phyloP scores from a whole-genome alignment of 2,113 vertebrate species.

The Eclectus roratus region DNA sequence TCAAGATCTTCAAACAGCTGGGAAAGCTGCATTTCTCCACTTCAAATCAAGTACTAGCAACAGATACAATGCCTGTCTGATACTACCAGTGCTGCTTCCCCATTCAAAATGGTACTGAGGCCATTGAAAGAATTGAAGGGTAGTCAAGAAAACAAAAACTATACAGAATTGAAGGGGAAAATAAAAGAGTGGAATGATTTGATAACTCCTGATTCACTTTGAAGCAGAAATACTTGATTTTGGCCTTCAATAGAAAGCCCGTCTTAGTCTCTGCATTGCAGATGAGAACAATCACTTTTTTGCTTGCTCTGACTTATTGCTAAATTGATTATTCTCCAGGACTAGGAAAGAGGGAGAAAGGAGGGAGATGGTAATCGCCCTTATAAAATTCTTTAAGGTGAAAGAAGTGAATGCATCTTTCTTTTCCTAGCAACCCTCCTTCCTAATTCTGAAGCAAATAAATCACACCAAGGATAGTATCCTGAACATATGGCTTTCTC shows the following conservation, averaged over 20 bases:
- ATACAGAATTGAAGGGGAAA: not conserved
- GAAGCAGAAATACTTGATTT: not conserved
- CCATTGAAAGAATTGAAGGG: not conserved
- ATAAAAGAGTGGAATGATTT: not conserved
- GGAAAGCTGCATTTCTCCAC: not conserved
- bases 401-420: not conserved
- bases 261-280: not conserved
- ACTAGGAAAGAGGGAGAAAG: not conserved
- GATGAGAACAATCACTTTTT: constrained; percentile 13
- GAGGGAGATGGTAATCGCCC: not conserved
- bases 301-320: not conserved
- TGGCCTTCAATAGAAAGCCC: not conserved
- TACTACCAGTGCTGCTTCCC: not conserved
- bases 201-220: not conserved
- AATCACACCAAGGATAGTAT: constrained; percentile 26
- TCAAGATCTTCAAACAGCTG: not conserved
- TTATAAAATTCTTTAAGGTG: not conserved
- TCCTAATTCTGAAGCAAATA: constrained; percentile 35
- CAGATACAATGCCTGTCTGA: not conserved
- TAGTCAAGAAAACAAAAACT: not conserved
- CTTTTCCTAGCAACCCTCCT: constrained; percentile 31
- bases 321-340: constrained; percentile 9
- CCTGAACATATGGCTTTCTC: constrained; percentile 32
- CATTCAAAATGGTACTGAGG: not conserved
- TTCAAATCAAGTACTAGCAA: not conserved